Conservation (phyloP, 2,888 invertebrate genomes). For the Beris morrisii region DNA sequence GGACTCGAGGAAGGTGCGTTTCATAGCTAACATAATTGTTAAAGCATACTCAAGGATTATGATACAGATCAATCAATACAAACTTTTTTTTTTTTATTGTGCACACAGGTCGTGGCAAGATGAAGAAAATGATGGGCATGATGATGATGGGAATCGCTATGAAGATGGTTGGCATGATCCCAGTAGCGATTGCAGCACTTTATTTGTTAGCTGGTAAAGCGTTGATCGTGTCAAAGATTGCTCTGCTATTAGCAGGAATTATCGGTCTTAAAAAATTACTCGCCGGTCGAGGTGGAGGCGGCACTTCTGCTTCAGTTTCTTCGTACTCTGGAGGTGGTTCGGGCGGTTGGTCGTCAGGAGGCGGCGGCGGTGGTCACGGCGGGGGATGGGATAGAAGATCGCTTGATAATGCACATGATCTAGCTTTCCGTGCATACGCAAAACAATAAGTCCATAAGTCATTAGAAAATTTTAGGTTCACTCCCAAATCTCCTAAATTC, state of each 20-base stretch:
- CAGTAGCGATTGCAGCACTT: conserved; percentile 69
- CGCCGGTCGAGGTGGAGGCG: conserved; percentile 65
- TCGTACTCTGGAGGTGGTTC: conserved; percentile 62
- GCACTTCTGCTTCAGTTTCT: conserved; percentile 52
- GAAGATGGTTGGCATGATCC: conserved; percentile 63
- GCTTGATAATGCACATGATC: conserved; percentile 62
- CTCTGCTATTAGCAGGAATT: conserved; percentile 71
- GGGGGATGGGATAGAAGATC: conserved; percentile 59
- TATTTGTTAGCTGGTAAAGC: conserved; percentile 69
- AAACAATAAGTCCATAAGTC: conserved; percentile 49
- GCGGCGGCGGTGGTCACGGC: conserved; percentile 42
- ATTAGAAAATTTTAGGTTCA: too few relatives aligned
- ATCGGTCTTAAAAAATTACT: conserved; percentile 81
- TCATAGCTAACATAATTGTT: conserved; percentile 5
- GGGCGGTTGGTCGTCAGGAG: conserved; percentile 54
- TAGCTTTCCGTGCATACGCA: conserved; percentile 72
- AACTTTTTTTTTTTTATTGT: background rate
- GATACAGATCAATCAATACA: background rate
- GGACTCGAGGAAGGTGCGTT: conserved; percentile 74
- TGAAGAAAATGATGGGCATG: conserved; percentile 90
- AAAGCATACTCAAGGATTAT: conserved; percentile 2
- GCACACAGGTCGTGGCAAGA: conserved; percentile 72
- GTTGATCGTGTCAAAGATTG: conserved; percentile 67
- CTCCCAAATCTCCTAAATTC: too few relatives aligned
- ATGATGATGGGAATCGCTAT: conserved; percentile 65